Base-by-base conservation (phyloP, 2,888 invertebrate genomes). In the Chloromyia formosa region DNA sequence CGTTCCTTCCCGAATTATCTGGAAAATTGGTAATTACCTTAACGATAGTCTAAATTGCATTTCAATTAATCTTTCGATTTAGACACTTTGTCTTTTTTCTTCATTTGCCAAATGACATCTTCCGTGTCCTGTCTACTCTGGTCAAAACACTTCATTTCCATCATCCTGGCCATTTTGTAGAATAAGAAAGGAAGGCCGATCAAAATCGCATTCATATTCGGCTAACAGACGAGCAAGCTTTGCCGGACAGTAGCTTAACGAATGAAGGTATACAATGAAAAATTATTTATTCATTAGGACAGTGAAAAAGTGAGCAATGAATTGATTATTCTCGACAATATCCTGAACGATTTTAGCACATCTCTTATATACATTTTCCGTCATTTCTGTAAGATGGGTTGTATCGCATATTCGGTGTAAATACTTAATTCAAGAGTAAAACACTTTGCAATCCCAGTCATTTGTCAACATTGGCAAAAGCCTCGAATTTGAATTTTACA, bases 1-100 rank as follows among this genome's bases (percentile, higher is more conserved):
- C 27, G 27, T 35, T 35, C 27, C 27, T 35, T 7, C 27, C 7
- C 27, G 49, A 66, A 66, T 66, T 40, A 49, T 40, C 53, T 49
- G 66, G 66, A 66, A 66, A 66, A 66, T 66, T 49, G 66, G 66
- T 66, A 45, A 66, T 66, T 66, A 66, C 49, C 18, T 23, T 12
- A 16, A 22, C 66, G 66, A 66, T 66, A 66, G 22, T 49, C 49
- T 66, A 66, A 66, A 66, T 66, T 66, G 66, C 66, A 66, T 66
- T 66, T 66, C 66, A 66, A 66, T 66, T 66, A 66, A 66, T 66
- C 66, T 66, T 49, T 20, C 66, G 45, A 66, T 49, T 22, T n/a
- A 22, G 66, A 66, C 66, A 66, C 49, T 66, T 66, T 35, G 20
- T 22, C 61, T 61, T 61, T 61, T 61, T 49, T 49, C 49, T n/a